Evolutionary conservation across 2,888 invertebrate species (phyloP), one percentile per base, ranked within the genome.

Genomic region (Unio delphinus): DNA sequence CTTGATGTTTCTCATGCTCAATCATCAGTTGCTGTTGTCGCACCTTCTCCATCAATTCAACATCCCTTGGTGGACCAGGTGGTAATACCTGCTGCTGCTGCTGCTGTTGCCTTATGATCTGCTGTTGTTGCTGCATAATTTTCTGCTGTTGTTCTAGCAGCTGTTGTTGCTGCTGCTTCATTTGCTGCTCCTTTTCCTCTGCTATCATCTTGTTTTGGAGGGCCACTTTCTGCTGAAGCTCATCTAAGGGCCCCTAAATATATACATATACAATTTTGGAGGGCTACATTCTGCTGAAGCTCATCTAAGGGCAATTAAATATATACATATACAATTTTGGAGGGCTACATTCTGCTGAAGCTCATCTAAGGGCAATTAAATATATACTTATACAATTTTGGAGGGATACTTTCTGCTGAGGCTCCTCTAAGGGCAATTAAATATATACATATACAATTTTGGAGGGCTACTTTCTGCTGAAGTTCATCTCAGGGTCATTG

Each of bases 1-100:
- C 73, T 55, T 80, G 73, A 45, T 76, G 76, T 70, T 83, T 83
- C 68, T 86, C 84, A 28, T 78, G 80, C 69, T 85, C 84, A 55
- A 86, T 57, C 79, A 87, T 73, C 65, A 83, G 83, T 69, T 87
- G 86, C 66, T 87, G 86, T 67, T 85, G 83, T 63, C 82, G 69
- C n/a, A 85, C 86, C 68, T 83, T 84, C 75, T 83, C 81, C 85
- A 84, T 84, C 30, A 85, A 70, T 61, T 85, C 83, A 17, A 72
- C 68, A 30, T 61, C 67, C 65, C 74, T 67, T 30, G 68, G 68
- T 26, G 65, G 68, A 20, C 57, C 64, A 6, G 67, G 66, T 20
- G 64, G 67, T 23, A 67, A 60, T 55, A 66, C 69, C 45, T 71
- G 67, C 55, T 73, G 72, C 62, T 79, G 79, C 59, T 75, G 68